phyloP scores from a whole-genome alignment of 2,113 vertebrate genomes.

The Pandion haliaetus region DNA sequence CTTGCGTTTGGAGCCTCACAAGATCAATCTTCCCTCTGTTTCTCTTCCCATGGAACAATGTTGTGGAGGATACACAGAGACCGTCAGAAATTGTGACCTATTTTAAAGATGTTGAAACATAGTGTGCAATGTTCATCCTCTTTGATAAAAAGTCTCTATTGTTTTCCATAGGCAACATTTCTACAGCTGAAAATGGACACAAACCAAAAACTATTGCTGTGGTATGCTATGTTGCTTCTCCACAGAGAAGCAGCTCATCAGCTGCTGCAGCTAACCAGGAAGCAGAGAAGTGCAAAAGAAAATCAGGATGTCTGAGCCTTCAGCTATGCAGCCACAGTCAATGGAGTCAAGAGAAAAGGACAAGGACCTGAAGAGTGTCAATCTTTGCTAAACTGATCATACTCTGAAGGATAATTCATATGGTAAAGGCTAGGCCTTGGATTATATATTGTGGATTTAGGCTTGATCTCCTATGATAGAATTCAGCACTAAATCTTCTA shows the following conservation, averaged over 20 bases:
- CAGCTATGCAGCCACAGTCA: background rate
- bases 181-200: background rate
- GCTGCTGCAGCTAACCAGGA: background rate
- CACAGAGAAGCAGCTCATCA: background rate
- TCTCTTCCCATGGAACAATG: background rate
- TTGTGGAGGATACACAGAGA: background rate
- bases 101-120: background rate
- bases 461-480: background rate
- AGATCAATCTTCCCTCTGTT: slow-evolving; percentile 7
- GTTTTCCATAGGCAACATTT: background rate
- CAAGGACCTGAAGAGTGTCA: background rate
- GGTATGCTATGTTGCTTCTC: background rate
- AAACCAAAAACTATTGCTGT: background rate
- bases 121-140: background rate
- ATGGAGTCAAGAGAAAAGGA: background rate
- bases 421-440: background rate
- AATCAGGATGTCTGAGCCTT: background rate
- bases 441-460: background rate
- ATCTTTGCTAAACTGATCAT: background rate
- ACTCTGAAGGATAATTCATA: background rate
- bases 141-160: background rate
- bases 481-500: background rate
- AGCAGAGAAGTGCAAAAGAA: background rate
- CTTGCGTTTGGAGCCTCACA: background rate
- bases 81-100: background rate